Percentiles rank a stretch among this genome's conserved stretches.
Conservation (phyloP, 1,140 invertebrate species). For the Heliconius himera region DNA sequence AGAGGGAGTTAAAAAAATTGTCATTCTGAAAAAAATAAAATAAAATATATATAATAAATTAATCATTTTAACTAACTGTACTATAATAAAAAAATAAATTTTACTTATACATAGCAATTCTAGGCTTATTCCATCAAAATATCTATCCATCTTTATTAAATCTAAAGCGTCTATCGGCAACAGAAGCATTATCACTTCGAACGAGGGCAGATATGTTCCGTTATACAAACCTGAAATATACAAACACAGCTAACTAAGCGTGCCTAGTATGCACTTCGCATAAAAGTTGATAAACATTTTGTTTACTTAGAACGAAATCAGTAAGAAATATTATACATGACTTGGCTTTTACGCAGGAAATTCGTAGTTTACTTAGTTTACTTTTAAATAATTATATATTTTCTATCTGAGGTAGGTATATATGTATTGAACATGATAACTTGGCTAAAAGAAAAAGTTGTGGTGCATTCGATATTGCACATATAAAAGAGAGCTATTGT, state of each 20-base stretch:
- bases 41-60: too few species aligned
- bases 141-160: slow-evolving; percentile 42
- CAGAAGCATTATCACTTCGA: slow-evolving; percentile 67
- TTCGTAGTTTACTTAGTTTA: not conserved
- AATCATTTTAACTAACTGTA: not conserved
- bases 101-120: not conserved
- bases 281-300: slow-evolving; percentile 27
- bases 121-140: not conserved
- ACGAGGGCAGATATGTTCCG: slow-evolving; percentile 61
- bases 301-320: slow-evolving; percentile 13
- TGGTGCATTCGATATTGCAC: too few species aligned
- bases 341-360: not conserved
- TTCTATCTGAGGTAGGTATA: not conserved
- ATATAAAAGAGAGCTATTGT: too few species aligned
- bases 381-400: not conserved
- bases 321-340: not conserved
- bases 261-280: slow-evolving; percentile 31
- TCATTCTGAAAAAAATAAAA: too few species aligned
- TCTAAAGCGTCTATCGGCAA: slow-evolving; percentile 56
- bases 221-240: slow-evolving; percentile 57
- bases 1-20: too few species aligned
- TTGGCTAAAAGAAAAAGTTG: too few species aligned
- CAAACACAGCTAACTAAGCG: slow-evolving; percentile 42
- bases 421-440: too few species aligned
- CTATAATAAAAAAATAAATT: too few species aligned